Conservation (phyloP, 2,113 vertebrate genomes). For the Halichoeres trimaculatus region DNA sequence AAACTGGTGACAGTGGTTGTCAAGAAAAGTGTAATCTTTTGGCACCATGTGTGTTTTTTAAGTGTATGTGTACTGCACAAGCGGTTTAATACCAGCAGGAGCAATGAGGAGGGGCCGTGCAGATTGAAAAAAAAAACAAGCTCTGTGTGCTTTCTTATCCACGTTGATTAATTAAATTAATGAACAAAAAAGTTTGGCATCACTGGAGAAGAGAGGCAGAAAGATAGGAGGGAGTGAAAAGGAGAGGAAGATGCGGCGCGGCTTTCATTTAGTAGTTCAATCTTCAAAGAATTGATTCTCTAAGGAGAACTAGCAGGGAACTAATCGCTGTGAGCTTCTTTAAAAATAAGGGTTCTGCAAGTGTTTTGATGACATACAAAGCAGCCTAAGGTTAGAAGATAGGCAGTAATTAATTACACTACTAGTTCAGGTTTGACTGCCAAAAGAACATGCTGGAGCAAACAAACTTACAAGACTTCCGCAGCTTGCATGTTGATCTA, state of each 20-base stretch:
- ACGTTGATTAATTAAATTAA: slow-evolving; percentile 8
- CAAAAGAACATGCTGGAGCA: not conserved
- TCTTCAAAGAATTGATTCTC: slow-evolving; percentile 57
- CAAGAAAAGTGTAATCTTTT: not conserved
- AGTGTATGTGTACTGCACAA: not conserved
- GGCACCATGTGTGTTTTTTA: not conserved
- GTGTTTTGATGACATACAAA: slow-evolving; percentile 46
- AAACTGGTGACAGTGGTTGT: too few species aligned
- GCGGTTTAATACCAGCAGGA: not conserved
- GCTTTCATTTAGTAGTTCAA: slow-evolving; percentile 47
- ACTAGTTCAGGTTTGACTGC: not conserved
- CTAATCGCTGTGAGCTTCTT: slow-evolving; percentile 41
- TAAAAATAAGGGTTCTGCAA: slow-evolving; percentile 31
- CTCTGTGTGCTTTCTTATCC: not conserved
- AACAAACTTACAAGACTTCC: too few species aligned
- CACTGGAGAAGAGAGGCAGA: not conserved
- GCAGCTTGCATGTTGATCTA: too few species aligned
- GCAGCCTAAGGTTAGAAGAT: slow-evolving; percentile 5
- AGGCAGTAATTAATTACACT: slow-evolving; percentile 3
- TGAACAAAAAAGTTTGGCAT: slow-evolving; percentile 4
- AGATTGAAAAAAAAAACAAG: slow-evolving; percentile 13
- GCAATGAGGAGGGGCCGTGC: not conserved
- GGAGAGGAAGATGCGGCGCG: slow-evolving; percentile 1
- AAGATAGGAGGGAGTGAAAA: not conserved
- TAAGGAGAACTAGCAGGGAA: slow-evolving; percentile 20